A percentile compares a stretch with the other conserved stretches of the same genome.
Conservation (phyloP, 2,888 invertebrate species). For the Phytoseiulus persimilis region DNA sequence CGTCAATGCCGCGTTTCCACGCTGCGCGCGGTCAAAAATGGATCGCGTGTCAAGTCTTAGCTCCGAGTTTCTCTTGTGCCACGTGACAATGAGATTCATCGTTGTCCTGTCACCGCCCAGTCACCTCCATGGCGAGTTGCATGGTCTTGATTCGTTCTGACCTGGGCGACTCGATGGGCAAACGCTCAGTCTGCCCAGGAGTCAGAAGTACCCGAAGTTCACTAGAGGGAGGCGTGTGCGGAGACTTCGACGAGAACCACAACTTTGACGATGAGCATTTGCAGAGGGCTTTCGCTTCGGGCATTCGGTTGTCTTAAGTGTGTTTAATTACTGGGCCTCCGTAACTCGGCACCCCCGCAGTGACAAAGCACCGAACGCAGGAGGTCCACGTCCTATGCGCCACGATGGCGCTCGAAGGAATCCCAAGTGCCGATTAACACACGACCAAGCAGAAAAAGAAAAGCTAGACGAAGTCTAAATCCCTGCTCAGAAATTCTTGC, state of each 20-base stretch:
- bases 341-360: conserved; percentile 36
- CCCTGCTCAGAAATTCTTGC: not conserved
- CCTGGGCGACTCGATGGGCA: too few species aligned
- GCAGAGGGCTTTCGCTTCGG: not conserved
- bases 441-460: not conserved
- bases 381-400: not conserved
- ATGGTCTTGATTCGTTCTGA: too few species aligned
- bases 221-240: not conserved
- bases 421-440: conserved; percentile 5
- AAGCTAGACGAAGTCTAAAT: not conserved
- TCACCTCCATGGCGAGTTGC: too few species aligned
- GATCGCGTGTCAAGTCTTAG: too few species aligned
- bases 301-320: conserved; percentile 20
- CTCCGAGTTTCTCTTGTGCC: too few species aligned
- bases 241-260: not conserved
- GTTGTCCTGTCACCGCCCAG: too few species aligned
- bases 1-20: too few species aligned
- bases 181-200: not conserved
- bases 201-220: not conserved
- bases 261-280: not conserved
- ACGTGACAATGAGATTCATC: too few species aligned
- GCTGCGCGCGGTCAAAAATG: too few species aligned
- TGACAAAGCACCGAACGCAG: conserved; percentile 21
- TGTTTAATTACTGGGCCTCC: conserved; percentile 36
- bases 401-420: not conserved